Percentiles rank a stretch among this genome's conserved stretches.
Evolutionary conservation across 1,140 invertebrate genomes (phyloP).

Genomic region (Lepidurus apus): DNA sequence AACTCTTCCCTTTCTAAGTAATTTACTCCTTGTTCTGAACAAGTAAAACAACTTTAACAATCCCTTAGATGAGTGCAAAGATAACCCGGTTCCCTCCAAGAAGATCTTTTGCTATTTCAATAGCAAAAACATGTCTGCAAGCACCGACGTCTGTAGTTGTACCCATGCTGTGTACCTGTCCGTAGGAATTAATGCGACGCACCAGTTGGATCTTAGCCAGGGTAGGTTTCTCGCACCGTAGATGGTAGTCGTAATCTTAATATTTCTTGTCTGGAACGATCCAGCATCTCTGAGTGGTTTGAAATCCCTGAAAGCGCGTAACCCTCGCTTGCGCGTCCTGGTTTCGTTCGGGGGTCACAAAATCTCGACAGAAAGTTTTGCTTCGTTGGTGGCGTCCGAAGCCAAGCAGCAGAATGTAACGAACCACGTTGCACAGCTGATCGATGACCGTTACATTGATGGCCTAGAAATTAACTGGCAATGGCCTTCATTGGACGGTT

Average conservation of each 20-base stretch:
- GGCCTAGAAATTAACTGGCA: slow-evolving; percentile 39
- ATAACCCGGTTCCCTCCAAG: slow-evolving; percentile 16
- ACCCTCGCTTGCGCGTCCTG: slow-evolving; percentile 35
- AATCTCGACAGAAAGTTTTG: slow-evolving; percentile 35
- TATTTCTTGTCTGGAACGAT: neutral
- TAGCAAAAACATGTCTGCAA: neutral
- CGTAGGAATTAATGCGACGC: neutral
- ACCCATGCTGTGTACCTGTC: slow-evolving; percentile 28
- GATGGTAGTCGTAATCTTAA: neutral
- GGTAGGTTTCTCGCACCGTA: neutral
- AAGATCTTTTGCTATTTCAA: slow-evolving; percentile 30
- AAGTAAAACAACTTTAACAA: too few relatives aligned
- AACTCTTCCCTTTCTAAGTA: too few relatives aligned
- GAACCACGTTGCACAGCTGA: slow-evolving; percentile 31
- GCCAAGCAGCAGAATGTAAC: slow-evolving; percentile 36
- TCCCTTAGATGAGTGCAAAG: slow-evolving; percentile 27
- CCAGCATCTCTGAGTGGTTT: neutral
- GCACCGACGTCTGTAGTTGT: slow-evolving; percentile 25
- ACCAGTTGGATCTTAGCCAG: neutral
- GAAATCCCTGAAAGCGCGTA: slow-evolving; percentile 33
- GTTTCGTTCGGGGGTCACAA: slow-evolving; percentile 34
- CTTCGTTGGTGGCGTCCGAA: slow-evolving; percentile 34
- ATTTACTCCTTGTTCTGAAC: too few relatives aligned
- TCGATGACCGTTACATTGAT: slow-evolving; percentile 34
- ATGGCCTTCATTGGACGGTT: slow-evolving; percentile 35